Base-by-base conservation (phyloP, 2,113 vertebrate species). In the Albula glossodonta region DNA sequence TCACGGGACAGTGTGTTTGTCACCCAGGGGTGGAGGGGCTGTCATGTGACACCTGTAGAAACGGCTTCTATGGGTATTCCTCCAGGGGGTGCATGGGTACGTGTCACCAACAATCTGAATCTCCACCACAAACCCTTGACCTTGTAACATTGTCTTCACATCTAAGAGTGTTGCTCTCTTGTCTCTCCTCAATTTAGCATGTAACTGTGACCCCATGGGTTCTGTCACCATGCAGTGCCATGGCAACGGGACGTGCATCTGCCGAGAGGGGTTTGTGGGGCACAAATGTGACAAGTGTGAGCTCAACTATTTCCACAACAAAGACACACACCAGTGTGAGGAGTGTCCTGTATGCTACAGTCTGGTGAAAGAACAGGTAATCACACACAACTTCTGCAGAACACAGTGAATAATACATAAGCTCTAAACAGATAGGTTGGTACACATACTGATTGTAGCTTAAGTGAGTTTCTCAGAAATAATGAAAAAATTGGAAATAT, bases 281-380 rank as follows among this genome's bases (percentile, higher is more conserved):
- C 95, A 97, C 91, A 98, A 97, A 91, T 99, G 98, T 22, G 96
- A 98, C 91, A 95, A 85, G 83, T 99, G 98, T 92, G 94, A 95
- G 89, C 84, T 93, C 86, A 98, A 99, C 94, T 97, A 96, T 92
- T 99, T 96, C 95, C 94, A 93, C 0, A 90, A 93, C 82, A 91
- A 87, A 0, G 85, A 25, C 0, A 95, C 95, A 15, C 90, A 95
- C 1, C 92, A 90, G 86, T 99, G 98, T 91, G 96, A 95, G 91
- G 95, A 96, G 88, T 99, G 98, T 8, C 98, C 97, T 0, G 57
- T 94, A 83, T 99, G 98, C 92, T 99, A 98, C 0, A n/a, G 93
- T 74, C 95, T 99, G 70, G 94, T 99, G 90, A 94, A 96, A 91
- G 94, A 96, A 0, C 90, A 97, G 97, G 97, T 99, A 91, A 90